phyloP scores from a whole-genome alignment of 2,888 invertebrate genomes.

The Parasteatoda lunata region DNA sequence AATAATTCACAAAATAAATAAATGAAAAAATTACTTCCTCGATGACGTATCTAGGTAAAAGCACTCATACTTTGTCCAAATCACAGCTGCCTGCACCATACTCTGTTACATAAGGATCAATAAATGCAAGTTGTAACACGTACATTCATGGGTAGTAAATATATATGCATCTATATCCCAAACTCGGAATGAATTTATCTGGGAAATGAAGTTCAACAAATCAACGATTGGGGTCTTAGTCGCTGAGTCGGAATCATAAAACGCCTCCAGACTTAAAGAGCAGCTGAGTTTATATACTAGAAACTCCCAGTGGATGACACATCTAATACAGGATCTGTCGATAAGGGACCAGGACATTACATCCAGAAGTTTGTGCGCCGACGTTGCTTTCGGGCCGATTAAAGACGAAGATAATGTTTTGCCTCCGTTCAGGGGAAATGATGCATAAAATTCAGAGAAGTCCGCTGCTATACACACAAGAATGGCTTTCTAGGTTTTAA shows the following conservation, averaged over 20 bases:
- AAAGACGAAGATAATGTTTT: slow-evolving; percentile 42
- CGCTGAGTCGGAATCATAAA: slow-evolving; percentile 18
- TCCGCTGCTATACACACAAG: background rate
- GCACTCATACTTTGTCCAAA: too few species aligned
- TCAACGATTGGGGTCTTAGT: slow-evolving; percentile 16
- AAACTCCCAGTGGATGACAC: slow-evolving; percentile 12
- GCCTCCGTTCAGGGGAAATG: slow-evolving; percentile 43
- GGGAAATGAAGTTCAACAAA: background rate
- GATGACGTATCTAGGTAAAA: too few species aligned
- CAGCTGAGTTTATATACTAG: background rate
- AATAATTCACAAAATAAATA: too few species aligned
- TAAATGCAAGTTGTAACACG: too few species aligned
- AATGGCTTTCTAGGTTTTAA: background rate
- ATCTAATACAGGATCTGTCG: background rate
- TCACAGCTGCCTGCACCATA: too few species aligned
- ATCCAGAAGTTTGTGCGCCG: slow-evolving; percentile 18
- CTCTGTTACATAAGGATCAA: too few species aligned
- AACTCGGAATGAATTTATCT: slow-evolving; percentile 22
- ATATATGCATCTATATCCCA: background rate
- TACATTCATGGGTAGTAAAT: too few species aligned
- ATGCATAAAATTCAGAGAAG: slow-evolving; percentile 65
- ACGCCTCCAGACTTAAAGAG: slow-evolving; percentile 18
- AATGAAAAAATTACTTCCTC: too few species aligned
- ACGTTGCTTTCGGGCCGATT: slow-evolving; percentile 39
- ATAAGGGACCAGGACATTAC: slow-evolving; percentile 28